phyloP scores from a whole-genome alignment of 2,888 invertebrate species.

The Tupiocoris notatus region DNA sequence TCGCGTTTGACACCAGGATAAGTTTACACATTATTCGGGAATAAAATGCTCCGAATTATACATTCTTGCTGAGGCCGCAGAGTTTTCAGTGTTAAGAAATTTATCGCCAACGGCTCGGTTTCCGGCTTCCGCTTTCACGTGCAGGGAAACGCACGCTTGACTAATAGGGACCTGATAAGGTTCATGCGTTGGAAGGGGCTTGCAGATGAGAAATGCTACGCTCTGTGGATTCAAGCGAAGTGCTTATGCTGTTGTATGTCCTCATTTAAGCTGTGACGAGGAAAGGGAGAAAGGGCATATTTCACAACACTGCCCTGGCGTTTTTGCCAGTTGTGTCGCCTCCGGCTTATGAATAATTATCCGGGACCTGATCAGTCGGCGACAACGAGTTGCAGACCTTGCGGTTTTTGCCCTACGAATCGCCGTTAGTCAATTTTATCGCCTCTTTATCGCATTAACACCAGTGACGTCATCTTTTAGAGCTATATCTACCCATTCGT shows the following conservation, averaged over 20 bases:
- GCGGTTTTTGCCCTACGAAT: background rate
- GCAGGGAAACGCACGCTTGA: slow-evolving; percentile 8
- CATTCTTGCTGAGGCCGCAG: background rate
- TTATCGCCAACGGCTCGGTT: background rate
- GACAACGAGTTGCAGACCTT: slow-evolving; percentile 18
- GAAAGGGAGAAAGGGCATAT: background rate
- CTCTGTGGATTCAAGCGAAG: background rate
- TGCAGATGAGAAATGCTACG: background rate
- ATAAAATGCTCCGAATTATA: background rate
- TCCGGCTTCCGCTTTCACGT: background rate
- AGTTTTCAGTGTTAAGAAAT: background rate
- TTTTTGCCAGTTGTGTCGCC: background rate
- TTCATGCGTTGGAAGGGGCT: background rate
- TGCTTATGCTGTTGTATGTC: background rate
- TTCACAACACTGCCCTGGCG: background rate
- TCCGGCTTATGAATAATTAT: slow-evolving; percentile 15
- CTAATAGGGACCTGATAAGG: slow-evolving; percentile 26
- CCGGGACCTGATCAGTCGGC: slow-evolving; percentile 16
- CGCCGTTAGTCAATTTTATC: background rate
- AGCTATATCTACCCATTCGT: no score
- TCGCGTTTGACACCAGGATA: no score
- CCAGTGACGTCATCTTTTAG: no score
- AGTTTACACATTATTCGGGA: background rate
- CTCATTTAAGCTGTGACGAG: background rate
- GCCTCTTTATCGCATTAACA: background rate